These are phyloP conservation scores for Drosophila pseudoobscura DNA, from an alignment of 1,140 invertebrate species.

Conservation along the genomic window DNA sequence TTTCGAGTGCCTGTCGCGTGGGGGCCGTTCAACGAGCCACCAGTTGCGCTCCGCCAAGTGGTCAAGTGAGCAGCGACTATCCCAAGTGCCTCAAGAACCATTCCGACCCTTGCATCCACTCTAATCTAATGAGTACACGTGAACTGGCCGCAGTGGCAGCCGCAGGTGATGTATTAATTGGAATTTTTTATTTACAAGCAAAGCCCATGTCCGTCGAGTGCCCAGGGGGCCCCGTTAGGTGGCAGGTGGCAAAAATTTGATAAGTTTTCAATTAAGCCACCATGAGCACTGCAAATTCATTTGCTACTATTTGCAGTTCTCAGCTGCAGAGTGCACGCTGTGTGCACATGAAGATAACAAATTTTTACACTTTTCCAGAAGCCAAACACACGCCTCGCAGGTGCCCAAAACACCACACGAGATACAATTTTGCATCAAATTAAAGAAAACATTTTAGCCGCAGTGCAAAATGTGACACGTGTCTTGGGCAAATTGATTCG, in stretches of 20 bases:
- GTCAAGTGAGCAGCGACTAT: too few species aligned
- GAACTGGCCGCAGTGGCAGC: not conserved
- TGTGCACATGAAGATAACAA: not conserved
- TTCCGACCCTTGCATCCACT: not conserved
- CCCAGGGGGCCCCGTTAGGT: not conserved
- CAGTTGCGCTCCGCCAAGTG: too few species aligned
- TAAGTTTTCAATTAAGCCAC: slow-evolving; percentile 22
- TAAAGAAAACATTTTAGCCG: slow-evolving; percentile 42
- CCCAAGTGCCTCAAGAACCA: not conserved
- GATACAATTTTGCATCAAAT: slow-evolving; percentile 31
- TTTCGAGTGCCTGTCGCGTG: slow-evolving; percentile 7
- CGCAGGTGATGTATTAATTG: slow-evolving; percentile 2
- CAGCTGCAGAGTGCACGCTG: not conserved
- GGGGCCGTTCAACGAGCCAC: not conserved
- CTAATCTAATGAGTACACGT: not conserved
- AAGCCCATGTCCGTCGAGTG: too few species aligned
- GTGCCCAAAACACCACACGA: too few species aligned
- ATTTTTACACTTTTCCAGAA: too few species aligned
- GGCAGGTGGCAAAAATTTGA: slow-evolving; percentile 3
- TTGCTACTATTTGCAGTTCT: not conserved
- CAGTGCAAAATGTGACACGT: slow-evolving; percentile 54
- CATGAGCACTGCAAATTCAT: not conserved
- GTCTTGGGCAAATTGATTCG: slow-evolving; percentile 41
- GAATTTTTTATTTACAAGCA: slow-evolving; percentile 2
- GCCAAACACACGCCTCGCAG: too few species aligned